A percentile compares a stretch with the other conserved stretches of the same genome.
Evolutionary conservation across 2,888 invertebrate species (phyloP).

Genomic region (Eubasilissa splendida): DNA sequence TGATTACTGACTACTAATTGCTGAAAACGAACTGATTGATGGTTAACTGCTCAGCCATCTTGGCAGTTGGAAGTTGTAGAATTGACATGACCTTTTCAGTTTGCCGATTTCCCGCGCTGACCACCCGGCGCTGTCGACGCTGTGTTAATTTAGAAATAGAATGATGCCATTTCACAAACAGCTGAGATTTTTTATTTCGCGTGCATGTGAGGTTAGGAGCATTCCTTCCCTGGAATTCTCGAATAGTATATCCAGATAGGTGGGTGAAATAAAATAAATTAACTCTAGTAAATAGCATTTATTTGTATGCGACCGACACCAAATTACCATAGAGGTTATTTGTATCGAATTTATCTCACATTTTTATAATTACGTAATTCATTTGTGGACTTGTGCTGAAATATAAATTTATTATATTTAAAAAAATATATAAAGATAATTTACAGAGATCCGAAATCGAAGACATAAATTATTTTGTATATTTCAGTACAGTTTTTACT

Average conservation of each 20-base stretch:
- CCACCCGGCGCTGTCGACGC: conserved; percentile 12
- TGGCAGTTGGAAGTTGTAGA: neutral
- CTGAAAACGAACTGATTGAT: too few relatives aligned
- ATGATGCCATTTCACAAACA: conserved; percentile 10
- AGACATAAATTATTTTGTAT: too few relatives aligned
- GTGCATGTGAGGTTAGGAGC: neutral
- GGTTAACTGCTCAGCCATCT: neutral
- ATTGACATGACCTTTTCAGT: neutral
- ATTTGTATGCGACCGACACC: too few relatives aligned
- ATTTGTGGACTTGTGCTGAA: too few relatives aligned
- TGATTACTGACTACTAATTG: too few relatives aligned
- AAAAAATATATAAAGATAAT: too few relatives aligned
- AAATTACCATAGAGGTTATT: too few relatives aligned
- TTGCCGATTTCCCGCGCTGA: conserved; percentile 14
- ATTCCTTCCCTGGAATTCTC: conserved; percentile 14
- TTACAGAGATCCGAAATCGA: too few relatives aligned
- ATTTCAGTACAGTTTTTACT: too few relatives aligned
- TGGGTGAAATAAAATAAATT: neutral
- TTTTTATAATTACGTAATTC: too few relatives aligned
- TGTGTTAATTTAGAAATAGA: conserved; percentile 16
- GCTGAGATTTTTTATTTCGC: conserved; percentile 11
- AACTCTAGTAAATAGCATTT: conserved; percentile 1
- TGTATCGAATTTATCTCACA: too few relatives aligned
- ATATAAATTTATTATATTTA: too few relatives aligned
- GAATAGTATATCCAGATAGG: conserved; percentile 10